Evolutionary conservation across 2,888 invertebrate species (phyloP).

Genomic region (Chrysolina haemoptera): DNA sequence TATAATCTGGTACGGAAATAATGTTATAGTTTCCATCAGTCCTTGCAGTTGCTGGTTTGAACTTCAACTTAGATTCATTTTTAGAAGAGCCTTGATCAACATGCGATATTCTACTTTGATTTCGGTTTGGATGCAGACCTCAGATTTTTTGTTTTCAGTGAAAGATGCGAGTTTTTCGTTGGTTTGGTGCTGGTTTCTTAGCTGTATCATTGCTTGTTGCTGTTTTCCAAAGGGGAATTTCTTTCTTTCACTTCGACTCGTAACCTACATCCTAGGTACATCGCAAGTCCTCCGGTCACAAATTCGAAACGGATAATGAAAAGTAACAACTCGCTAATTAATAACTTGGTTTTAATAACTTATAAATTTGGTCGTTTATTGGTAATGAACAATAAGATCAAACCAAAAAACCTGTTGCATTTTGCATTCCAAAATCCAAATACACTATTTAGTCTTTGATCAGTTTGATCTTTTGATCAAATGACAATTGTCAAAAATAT

Average conservation of each 20-base stretch:
- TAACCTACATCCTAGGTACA: not conserved
- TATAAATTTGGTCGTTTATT: too few relatives aligned
- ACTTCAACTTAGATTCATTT: conserved; percentile 22
- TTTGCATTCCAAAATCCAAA: too few relatives aligned
- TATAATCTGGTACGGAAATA: conserved; percentile 45
- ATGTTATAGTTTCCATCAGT: conserved; percentile 32
- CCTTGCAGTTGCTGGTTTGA: conserved; percentile 8
- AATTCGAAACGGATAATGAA: too few relatives aligned
- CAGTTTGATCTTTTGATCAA: too few relatives aligned
- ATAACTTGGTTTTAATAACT: not conserved
- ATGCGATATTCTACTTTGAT: not conserved
- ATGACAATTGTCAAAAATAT: too few relatives aligned
- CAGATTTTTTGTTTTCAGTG: too few relatives aligned
- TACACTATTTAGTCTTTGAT: too few relatives aligned
- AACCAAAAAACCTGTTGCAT: too few relatives aligned
- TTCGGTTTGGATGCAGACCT: not conserved
- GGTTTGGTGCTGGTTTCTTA: not conserved
- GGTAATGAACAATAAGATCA: too few relatives aligned
- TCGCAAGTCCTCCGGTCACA: too few relatives aligned
- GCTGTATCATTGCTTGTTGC: too few relatives aligned
- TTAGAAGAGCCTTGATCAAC: not conserved
- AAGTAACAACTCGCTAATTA: not conserved
- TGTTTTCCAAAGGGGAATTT: not conserved
- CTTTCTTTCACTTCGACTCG: not conserved
- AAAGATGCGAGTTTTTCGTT: too few relatives aligned